These are phyloP conservation scores for Centropristis striata DNA, from an alignment of 2,113 vertebrate genomes.

Conservation along the genomic window DNA sequence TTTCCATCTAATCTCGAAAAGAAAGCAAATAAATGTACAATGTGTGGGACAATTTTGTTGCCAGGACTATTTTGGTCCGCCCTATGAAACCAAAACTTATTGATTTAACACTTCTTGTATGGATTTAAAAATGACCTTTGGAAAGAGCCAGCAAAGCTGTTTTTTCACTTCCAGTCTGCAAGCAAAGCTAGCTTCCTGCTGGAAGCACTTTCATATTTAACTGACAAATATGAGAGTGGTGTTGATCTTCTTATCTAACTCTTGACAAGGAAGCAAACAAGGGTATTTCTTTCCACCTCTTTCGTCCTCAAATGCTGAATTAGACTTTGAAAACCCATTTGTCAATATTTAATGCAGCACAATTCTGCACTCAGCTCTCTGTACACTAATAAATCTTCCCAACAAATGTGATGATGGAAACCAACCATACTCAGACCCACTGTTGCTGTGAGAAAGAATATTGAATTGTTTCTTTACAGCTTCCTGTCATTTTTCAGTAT, in stretches of 20 bases:
- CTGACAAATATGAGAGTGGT: too few relatives aligned
- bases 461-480: slow-evolving; percentile 73
- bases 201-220: too few relatives aligned
- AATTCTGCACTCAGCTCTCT: neutral
- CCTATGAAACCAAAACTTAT: neutral
- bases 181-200: neutral
- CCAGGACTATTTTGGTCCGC: neutral
- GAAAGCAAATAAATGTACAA: neutral
- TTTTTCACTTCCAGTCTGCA: neutral
- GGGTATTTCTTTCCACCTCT: neutral
- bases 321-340: slow-evolving; percentile 9
- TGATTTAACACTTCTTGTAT: neutral
- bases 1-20: neutral
- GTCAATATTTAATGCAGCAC: slow-evolving; percentile 1
- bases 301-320: slow-evolving; percentile 5
- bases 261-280: neutral
- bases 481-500: slow-evolving; percentile 74
- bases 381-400: slow-evolving; percentile 10
- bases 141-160: neutral
- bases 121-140: neutral
- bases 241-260: neutral
- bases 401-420: slow-evolving; percentile 4
- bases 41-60: neutral
- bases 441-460: slow-evolving; percentile 56
- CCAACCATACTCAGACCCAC: slow-evolving; percentile 39